A percentile compares a stretch with the other conserved stretches of the same genome.
These are phyloP conservation scores for Coelopa pilipes DNA, from an alignment of 2,888 invertebrate genomes.

Conservation along the genomic window DNA sequence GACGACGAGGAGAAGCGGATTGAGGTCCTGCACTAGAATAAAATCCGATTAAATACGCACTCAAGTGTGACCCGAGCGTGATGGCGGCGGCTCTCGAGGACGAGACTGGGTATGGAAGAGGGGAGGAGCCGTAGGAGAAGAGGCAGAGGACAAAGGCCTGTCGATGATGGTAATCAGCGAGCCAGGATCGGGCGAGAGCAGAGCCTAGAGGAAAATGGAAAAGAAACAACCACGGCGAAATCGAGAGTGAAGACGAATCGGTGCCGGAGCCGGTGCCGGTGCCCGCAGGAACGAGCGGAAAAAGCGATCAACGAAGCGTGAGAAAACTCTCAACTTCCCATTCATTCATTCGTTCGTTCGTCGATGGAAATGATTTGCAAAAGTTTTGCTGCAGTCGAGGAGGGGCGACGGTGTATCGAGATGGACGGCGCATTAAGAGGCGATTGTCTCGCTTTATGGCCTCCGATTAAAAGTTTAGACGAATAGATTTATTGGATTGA, in stretches of 20 bases:
- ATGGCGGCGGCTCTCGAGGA: conserved; percentile 2
- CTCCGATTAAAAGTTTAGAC: too few species aligned
- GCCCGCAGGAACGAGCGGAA: not conserved
- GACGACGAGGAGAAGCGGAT: too few species aligned
- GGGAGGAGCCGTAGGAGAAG: too few species aligned
- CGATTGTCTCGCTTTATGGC: not conserved
- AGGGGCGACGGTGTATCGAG: too few species aligned
- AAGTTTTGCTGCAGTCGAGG: not conserved
- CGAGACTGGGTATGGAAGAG: not conserved
- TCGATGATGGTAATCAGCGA: too few species aligned
- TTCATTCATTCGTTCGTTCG: not conserved
- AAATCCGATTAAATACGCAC: conserved; percentile 12
- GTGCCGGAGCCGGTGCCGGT: too few species aligned
- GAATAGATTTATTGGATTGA: too few species aligned
- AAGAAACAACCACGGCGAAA: not conserved
- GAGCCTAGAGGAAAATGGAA: not conserved
- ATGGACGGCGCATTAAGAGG: not conserved
- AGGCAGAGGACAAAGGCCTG: too few species aligned
- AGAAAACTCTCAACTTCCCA: not conserved
- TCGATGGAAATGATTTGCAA: not conserved
- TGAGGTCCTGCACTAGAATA: not conserved
- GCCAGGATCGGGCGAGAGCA: too few species aligned
- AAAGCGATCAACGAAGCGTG: too few species aligned
- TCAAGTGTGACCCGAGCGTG: conserved; percentile 4
- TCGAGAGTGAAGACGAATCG: conserved; percentile 1